Evolutionary conservation across 2,797 vertebrate species (phyloP).

Genomic region (Tinamus major): DNA sequence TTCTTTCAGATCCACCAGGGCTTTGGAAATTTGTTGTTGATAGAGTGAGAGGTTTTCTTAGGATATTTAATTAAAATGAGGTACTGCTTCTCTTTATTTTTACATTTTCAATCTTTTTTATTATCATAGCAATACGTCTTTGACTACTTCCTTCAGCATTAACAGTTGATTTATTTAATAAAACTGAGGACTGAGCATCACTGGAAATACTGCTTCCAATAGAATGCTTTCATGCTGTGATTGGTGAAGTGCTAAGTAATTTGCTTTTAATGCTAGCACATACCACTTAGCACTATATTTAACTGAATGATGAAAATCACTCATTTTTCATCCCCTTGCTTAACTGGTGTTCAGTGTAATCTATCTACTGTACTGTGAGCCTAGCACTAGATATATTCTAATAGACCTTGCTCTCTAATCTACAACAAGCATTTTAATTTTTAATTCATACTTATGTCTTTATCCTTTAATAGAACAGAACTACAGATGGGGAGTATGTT

Average conservation of each 20-base stretch:
- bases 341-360: constrained; percentile 74
- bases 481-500: constrained; percentile 75
- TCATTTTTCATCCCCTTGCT: constrained; percentile 82
- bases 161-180: constrained; percentile 82
- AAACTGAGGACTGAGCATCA: constrained; percentile 72
- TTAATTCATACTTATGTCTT: constrained; percentile 79
- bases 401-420: constrained; percentile 71
- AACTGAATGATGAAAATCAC: constrained; percentile 81
- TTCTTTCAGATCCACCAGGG: background rate
- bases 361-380: constrained; percentile 74
- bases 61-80: constrained; percentile 41
- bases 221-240: constrained; percentile 79
- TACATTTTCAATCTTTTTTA: constrained; percentile 41
- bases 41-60: background rate
- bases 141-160: constrained; percentile 70
- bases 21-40: constrained; percentile 20
- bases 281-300: constrained; percentile 82
- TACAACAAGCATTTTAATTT: constrained; percentile 77
- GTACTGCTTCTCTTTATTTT: constrained; percentile 37
- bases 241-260: constrained; percentile 84
- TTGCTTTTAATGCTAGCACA: constrained; percentile 82
- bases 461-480: constrained; percentile 76
- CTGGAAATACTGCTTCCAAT: constrained; percentile 72
- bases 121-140: constrained; percentile 12
- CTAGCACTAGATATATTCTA: constrained; percentile 65